A percentile compares a stretch with the other conserved stretches of the same genome.
phyloP scores from a whole-genome alignment of 2,113 vertebrate genomes.

The Formicarius rufipectus region DNA sequence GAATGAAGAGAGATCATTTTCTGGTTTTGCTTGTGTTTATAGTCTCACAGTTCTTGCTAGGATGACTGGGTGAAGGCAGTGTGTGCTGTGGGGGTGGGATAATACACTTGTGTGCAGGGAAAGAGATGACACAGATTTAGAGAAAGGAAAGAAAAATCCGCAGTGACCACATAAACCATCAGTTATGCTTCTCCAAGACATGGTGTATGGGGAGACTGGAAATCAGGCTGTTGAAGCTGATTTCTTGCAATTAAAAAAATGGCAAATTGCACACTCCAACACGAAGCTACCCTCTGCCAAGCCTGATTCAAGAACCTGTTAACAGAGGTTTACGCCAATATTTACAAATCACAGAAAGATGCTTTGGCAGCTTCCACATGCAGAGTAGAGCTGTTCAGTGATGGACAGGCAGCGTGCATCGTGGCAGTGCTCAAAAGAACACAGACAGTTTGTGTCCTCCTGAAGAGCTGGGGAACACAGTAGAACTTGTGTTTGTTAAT shows the following conservation, averaged over 20 bases:
- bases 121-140: background rate
- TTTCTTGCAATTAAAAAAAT: background rate
- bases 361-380: background rate
- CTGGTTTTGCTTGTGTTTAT: accelerated
- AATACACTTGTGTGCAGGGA: background rate
- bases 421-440: background rate
- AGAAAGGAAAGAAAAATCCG: background rate
- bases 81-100: background rate
- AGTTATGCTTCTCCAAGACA: accelerated
- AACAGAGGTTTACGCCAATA: background rate
- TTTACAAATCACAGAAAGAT: background rate
- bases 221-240: background rate
- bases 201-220: background rate
- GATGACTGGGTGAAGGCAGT: background rate
- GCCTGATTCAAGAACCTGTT: background rate
- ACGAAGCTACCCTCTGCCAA: background rate
- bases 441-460: background rate
- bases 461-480: background rate
- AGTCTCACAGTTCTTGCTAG: background rate
- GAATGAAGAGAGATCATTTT: background rate
- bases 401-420: background rate
- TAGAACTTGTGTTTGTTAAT: background rate
- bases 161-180: background rate
- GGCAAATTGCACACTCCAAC: background rate
- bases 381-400: background rate